Conservation (phyloP, 2,888 invertebrate species). For the Vesta saturnalis region DNA sequence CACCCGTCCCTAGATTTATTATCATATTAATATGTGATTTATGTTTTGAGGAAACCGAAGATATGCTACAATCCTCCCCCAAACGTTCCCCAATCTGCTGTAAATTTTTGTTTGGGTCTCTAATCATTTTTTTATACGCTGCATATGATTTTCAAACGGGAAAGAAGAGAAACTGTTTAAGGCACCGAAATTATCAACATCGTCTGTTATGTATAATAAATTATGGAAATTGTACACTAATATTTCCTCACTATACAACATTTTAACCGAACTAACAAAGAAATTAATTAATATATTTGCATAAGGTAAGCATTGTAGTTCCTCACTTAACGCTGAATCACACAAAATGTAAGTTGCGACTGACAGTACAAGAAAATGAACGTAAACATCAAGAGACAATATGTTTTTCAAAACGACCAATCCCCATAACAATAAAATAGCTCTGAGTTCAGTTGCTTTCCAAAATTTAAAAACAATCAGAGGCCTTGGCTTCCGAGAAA, state of each 20-base stretch:
- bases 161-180: neutral
- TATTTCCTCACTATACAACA: neutral
- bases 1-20: neutral
- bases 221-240: slow-evolving; percentile 4
- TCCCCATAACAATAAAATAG: neutral
- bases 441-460: neutral
- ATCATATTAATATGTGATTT: neutral
- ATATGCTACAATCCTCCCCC: neutral
- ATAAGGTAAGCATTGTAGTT: too few relatives aligned
- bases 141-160: slow-evolving; percentile 4
- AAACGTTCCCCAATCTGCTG: neutral
- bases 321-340: neutral
- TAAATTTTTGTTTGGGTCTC: neutral
- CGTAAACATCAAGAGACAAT: neutral
- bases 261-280: neutral
- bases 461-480: neutral
- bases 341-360: neutral
- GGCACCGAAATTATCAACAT: neutral
- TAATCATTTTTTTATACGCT: neutral
- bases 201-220: neutral
- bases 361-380: neutral
- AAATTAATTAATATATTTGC: neutral
- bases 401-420: neutral
- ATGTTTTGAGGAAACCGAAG: neutral
- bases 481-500: too few relatives aligned